Conservation (phyloP, 2,113 vertebrate genomes). For the Ploceus nigricollis region DNA sequence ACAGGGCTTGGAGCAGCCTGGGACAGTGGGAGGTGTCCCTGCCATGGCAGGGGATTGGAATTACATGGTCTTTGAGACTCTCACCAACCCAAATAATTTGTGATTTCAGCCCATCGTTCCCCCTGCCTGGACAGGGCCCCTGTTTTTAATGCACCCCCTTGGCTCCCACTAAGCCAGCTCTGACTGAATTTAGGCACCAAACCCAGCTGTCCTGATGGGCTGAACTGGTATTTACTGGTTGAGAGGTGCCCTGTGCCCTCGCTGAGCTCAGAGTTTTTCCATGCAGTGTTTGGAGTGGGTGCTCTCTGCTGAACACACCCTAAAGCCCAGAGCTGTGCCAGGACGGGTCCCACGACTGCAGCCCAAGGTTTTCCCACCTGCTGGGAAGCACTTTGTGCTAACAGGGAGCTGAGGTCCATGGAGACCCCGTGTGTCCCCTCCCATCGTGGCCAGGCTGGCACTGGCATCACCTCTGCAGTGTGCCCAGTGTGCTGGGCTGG, state of each 20-base stretch:
- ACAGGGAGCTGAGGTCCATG: neutral
- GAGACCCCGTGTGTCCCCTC: neutral
- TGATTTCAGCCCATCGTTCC: neutral
- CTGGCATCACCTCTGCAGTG: neutral
- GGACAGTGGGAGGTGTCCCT: neutral
- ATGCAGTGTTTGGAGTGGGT: accelerated
- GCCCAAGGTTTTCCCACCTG: neutral
- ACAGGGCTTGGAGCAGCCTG: neutral
- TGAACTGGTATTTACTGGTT: neutral
- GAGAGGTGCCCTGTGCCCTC: neutral
- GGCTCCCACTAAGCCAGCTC: neutral
- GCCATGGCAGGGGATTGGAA: neutral
- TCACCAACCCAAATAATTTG: neutral
- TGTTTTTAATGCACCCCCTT: neutral
- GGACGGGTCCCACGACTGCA: accelerated
- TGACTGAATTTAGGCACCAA: neutral
- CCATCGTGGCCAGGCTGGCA: accelerated
- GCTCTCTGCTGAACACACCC: neutral
- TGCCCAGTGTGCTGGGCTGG: too few species aligned
- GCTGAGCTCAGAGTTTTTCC: neutral
- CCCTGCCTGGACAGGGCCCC: neutral
- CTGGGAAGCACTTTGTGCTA: neutral
- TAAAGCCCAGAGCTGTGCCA: accelerated
- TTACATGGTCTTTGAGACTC: neutral
- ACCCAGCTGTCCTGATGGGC: neutral